These are phyloP conservation scores for Lasioglossum baleicum DNA, from an alignment of 1,140 invertebrate genomes.

Conservation along the genomic window DNA sequence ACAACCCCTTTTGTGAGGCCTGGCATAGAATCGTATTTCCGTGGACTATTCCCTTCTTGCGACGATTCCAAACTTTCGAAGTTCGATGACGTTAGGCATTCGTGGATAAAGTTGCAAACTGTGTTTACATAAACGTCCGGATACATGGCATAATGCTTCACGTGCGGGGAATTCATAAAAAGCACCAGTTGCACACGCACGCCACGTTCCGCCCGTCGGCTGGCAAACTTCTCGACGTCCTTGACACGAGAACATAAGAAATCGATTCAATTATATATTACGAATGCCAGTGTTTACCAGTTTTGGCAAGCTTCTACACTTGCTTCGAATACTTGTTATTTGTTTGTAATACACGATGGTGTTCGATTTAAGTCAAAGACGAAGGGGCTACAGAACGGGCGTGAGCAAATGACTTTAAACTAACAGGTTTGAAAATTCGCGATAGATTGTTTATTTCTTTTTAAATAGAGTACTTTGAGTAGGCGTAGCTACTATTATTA, in stretches of 20 bases:
- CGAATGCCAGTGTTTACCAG: too few species aligned
- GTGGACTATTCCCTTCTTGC: slow-evolving; percentile 17
- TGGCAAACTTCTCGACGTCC: slow-evolving; percentile 84
- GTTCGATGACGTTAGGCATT: slow-evolving; percentile 76
- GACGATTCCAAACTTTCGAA: slow-evolving; percentile 8
- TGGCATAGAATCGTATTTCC: slow-evolving; percentile 39
- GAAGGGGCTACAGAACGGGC: too few species aligned
- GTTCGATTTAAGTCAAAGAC: too few species aligned
- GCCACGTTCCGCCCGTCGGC: slow-evolving; percentile 81
- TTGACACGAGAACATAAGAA: slow-evolving; percentile 51
- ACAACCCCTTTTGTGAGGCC: slow-evolving; percentile 68
- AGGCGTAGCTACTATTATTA: too few species aligned
- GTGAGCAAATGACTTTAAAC: too few species aligned
- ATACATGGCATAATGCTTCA: slow-evolving; percentile 84
- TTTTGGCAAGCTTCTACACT: too few species aligned
- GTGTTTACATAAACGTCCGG: slow-evolving; percentile 83
- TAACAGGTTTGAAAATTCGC: too few species aligned
- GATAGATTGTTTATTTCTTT: too few species aligned
- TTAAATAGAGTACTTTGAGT: too few species aligned
- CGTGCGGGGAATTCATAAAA: slow-evolving; percentile 86
- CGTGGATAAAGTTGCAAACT: slow-evolving; percentile 82
- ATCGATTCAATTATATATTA: background rate
- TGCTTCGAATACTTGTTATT: too few species aligned
- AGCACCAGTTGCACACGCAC: slow-evolving; percentile 82
- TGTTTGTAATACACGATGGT: too few species aligned